Percentiles rank a stretch among this genome's conserved stretches.
These are phyloP conservation scores for Nasonia longicornis DNA, from an alignment of 1,140 invertebrate species.

Conservation along the genomic window DNA sequence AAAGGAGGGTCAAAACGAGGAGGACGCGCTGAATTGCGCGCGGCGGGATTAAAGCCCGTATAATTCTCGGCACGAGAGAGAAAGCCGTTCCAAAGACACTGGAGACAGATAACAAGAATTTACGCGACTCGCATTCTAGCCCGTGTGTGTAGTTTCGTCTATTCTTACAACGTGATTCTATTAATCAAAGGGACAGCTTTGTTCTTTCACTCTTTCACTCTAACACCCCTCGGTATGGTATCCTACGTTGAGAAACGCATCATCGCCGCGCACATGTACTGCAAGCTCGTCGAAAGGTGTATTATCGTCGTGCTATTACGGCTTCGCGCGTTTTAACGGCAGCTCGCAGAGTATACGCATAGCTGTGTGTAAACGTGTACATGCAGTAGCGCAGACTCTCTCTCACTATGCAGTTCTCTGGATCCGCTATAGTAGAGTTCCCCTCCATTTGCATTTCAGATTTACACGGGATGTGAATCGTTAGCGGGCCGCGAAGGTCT, in stretches of 20 bases:
- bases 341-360: background rate
- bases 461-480: conserved; percentile 41
- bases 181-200: no score
- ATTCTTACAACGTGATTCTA: no score
- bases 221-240: no score
- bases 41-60: conserved; percentile 30
- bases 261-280: no score
- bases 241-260: no score
- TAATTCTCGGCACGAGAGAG: conserved; percentile 16
- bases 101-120: conserved; percentile 41
- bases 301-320: background rate
- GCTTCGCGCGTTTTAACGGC: background rate
- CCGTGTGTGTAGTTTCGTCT: background rate
- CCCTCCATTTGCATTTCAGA: conserved; percentile 48
- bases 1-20: conserved; percentile 2
- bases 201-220: background rate
- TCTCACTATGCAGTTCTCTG: background rate
- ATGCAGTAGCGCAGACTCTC: background rate
- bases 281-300: background rate
- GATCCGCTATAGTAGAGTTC: conserved; percentile 18
- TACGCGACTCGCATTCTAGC: background rate
- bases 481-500: conserved; percentile 40
- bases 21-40: conserved; percentile 15
- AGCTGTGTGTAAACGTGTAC: background rate
- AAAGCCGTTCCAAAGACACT: conserved; percentile 29